These are phyloP conservation scores for Ispidina picta DNA, from an alignment of 2,797 vertebrate genomes.

Conservation along the genomic window DNA sequence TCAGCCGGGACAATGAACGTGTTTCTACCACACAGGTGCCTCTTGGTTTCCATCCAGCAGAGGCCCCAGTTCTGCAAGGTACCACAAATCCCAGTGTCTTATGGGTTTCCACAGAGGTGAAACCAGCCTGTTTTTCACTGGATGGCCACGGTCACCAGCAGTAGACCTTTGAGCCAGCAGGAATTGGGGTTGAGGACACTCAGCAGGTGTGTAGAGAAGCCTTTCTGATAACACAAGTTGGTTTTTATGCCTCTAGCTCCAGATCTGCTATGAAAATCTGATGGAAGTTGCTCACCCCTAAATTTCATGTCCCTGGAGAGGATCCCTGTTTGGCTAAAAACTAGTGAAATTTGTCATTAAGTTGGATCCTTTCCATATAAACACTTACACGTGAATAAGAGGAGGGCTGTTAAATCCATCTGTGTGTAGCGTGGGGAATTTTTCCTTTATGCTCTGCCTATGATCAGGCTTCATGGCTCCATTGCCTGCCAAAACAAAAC, in stretches of 20 bases:
- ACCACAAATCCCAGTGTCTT: neutral
- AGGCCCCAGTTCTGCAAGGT: neutral
- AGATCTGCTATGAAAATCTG: neutral
- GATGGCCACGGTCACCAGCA: neutral
- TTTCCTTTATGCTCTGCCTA: neutral
- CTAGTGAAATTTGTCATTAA: neutral
- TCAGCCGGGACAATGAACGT: neutral
- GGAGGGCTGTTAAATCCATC: constrained; percentile 12
- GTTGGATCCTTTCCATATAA: neutral
- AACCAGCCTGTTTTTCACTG: neutral
- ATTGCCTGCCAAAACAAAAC: neutral
- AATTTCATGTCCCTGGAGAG: neutral
- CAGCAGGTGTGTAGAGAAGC: neutral
- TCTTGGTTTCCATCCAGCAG: neutral
- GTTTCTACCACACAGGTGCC: neutral
- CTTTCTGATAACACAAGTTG: neutral
- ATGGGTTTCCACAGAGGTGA: neutral
- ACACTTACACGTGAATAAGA: neutral
- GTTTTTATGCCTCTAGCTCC: neutral
- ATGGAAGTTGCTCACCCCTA: neutral
- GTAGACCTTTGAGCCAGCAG: neutral
- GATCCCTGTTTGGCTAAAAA: neutral
- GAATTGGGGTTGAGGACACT: neutral
- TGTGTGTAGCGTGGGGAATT: neutral
- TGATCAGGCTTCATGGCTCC: neutral